Evolutionary conservation across 2,797 vertebrate species (phyloP), one percentile per base, ranked within the genome.

Genomic region (Megaceryle alcyon): DNA sequence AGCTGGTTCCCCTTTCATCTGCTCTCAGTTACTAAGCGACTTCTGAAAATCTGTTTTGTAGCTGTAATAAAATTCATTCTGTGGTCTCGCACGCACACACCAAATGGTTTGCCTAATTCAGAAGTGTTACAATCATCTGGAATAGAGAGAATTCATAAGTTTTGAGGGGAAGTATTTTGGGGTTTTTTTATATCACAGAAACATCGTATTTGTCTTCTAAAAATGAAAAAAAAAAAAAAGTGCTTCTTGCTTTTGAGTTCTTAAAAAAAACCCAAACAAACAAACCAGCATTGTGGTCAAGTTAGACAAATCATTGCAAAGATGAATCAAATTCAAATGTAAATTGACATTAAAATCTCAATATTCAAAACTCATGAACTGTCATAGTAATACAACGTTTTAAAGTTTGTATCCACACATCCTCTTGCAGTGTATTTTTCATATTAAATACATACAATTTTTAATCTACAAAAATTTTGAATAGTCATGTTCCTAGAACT

Each of bases 41-140:
- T 94, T 96, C 95, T 90, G 73, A 96, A 97, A 94, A 92, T 96
- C 86, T 92, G 82, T 49, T 96, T 95, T 96, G 88, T 90, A 66
- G 95, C 96, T 96, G 91, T 96, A 95, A 96, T 97, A 97, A 97
- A 97, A 97, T 97, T 94, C 94, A 84, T 97, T 93, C 88, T 28
- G 14, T 59, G 7, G 90, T 73, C 92, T 90, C 16, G 31, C 82
- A 89, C 6, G 54, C 88, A 83, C 85, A 46, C 37, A 77, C 96
- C 97, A 97, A 94, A 96, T 94, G 95, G 94, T 63, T 65, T 41
- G 64, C 76, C 90, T 63, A 35, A 35, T 83, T 76, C 68, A n/a
- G n/a, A 76, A 78, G 73, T 51, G 81, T 82, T 49, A 78, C 86
- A 60, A 25, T 95, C 82, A 53, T 73, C 72, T 85, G 80, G 82